Percentiles rank a stretch among this genome's conserved stretches.
Evolutionary conservation across 1,140 invertebrate genomes (phyloP).

Genomic region (Formica exsecta): DNA sequence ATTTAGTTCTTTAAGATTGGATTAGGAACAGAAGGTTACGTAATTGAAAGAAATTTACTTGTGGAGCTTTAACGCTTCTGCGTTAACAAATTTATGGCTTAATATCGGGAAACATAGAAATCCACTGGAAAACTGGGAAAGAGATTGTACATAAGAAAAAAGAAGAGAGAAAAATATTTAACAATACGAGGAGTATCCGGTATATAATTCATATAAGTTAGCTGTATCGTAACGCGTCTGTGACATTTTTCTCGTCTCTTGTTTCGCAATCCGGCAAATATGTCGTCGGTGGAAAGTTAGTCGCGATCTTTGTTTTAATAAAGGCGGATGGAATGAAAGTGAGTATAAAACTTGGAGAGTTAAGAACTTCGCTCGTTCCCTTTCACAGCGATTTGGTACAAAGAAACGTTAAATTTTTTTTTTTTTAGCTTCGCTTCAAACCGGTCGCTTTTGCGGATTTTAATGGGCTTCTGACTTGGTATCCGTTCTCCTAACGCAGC

Average conservation of each 20-base stretch:
- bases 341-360: constrained; percentile 59
- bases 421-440: constrained; percentile 55
- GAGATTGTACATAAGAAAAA: background rate
- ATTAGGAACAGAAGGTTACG: constrained; percentile 48
- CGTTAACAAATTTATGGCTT: constrained; percentile 57
- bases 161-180: background rate
- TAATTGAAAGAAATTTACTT: constrained; percentile 60
- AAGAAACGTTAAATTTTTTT: constrained; percentile 70
- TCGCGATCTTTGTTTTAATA: constrained; percentile 64
- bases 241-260: constrained; percentile 6
- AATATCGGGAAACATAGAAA: constrained; percentile 20
- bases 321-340: constrained; percentile 56
- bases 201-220: constrained; percentile 6
- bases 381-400: constrained; percentile 61
- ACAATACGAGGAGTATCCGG: background rate
- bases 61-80: constrained; percentile 30
- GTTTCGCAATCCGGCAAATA: constrained; percentile 40
- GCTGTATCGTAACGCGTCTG: constrained; percentile 17
- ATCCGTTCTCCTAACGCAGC: constrained; percentile 69
- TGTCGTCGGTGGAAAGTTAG: constrained; percentile 51
- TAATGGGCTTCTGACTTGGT: constrained; percentile 75
- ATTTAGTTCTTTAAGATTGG: constrained; percentile 46
- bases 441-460: constrained; percentile 72
- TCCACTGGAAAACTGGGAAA: background rate
- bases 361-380: constrained; percentile 63